phyloP scores from a whole-genome alignment of 2,888 invertebrate species.

The Microplitis manilae region DNA sequence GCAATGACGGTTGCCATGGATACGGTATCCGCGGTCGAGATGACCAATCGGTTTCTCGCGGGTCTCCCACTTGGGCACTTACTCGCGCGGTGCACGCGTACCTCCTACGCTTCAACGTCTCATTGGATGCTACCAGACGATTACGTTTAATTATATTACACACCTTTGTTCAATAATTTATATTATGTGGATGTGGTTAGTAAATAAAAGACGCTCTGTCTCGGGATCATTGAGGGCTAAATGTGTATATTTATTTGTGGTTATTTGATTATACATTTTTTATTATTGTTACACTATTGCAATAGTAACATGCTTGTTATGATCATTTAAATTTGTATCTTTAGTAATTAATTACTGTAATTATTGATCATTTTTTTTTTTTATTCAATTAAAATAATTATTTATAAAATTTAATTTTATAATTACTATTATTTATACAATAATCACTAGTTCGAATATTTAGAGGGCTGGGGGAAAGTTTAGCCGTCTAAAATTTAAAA shows the following conservation, averaged over 20 bases:
- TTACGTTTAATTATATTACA: not conserved
- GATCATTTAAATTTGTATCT: too few relatives aligned
- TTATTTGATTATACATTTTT: too few relatives aligned
- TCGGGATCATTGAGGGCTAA: not conserved
- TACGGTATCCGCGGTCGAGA: constrained; percentile 62
- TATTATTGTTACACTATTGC: too few relatives aligned
- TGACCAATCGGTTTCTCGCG: constrained; percentile 62
- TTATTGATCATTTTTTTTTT: too few relatives aligned
- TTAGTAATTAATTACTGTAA: too few relatives aligned
- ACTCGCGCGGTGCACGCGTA: constrained; percentile 38
- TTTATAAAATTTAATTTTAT: too few relatives aligned
- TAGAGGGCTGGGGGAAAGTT: too few relatives aligned
- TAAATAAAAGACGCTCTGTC: not conserved
- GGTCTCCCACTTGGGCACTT: constrained; percentile 59
- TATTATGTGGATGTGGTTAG: not conserved
- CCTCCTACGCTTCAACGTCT: constrained; percentile 45
- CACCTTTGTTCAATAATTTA: constrained; percentile 3
- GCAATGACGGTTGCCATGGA: constrained; percentile 61
- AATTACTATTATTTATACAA: too few relatives aligned
- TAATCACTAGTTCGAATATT: too few relatives aligned
- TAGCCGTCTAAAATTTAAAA: too few relatives aligned
- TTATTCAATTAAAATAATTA: too few relatives aligned
- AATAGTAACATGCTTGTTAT: too few relatives aligned
- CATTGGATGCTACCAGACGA: constrained; percentile 24
- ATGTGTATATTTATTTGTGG: not conserved